Base-by-base conservation (phyloP, 2,113 vertebrate genomes). In the Copsychus sechellarum region DNA sequence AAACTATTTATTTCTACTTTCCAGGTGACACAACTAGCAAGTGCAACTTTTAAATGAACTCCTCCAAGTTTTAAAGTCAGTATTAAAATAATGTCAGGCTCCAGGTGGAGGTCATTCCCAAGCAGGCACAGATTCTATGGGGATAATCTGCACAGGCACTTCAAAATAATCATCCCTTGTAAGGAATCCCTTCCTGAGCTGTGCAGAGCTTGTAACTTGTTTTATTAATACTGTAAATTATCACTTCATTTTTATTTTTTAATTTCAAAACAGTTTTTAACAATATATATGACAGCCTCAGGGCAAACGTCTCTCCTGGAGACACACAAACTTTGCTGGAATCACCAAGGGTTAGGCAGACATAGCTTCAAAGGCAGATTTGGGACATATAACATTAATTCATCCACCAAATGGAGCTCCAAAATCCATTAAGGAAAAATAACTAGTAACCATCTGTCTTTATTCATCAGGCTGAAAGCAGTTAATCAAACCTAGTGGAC, bases 401-500 rank as follows among this genome's bases (percentile, higher is more conserved):
- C 95, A 93, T 87, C 90, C 90, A 86, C 73, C 85, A 92, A 92
- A 96, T 66, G 87, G 69, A 93, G 73, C 84, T 97, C 86, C 93
- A 89, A 58, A 92, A 96, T 45, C 93, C 93, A 96, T 96, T 94
- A 96, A 93, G 88, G 77, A 87, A 96, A 96, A 95, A 97, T 94
- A 97, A 96, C 93, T 84, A 86, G 94, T 92, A 95, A 91, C 96
- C 95, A 97, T 97, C 96, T 97, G 96, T 93, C 94, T 95, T 93
- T 95, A 92, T 92, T 93, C 92, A 95, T 96, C 91, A 95, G 77
- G 61, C 82, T 90, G 92, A 89, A 96, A 91, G 96, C 91, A 94
- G 92, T 96, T 95, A 96, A 97, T 97, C 96, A 97, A 96, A 95
- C 95, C 85, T 94, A 93, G 94, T 92, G 95, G 96, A 97, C 96